Evolutionary conservation across 2,113 vertebrate species (phyloP), one percentile per base, ranked within the genome.

Genomic region (Sarotherodon lohbergeri): DNA sequence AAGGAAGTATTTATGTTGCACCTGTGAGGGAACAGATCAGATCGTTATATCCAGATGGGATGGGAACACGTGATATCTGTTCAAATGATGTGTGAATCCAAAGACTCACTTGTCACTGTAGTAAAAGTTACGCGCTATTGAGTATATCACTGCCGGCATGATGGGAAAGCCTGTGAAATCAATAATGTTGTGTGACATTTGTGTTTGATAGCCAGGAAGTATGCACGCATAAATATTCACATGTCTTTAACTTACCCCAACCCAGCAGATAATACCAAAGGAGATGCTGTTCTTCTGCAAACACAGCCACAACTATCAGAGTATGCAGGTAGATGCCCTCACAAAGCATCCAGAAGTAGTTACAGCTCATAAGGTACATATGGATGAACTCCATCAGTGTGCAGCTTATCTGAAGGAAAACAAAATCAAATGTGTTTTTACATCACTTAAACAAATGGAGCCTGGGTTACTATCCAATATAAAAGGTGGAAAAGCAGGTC

Each of bases 311-410:
- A 10, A 99, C 99, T 3, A 99, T 99, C 66, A 99, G 97, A 0
- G 99, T 99, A 84, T 99, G 99, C 76, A 99, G 96, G 91, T 99
- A 99, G 93, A 99, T 98, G 61, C 99, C 99, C 94, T 99, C 99
- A 46, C 99, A 99, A 5, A 99, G 96, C 98, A 99, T 99, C 99
- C 99, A 99, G 88, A 99, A 99, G 95, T 99, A 99, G 94, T 98
- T 99, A 84, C 98, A 99, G 86, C 98, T 97, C 94, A 98, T 94
- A 41, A 99, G 94, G 80, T 99, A 99, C 54, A 97, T 94, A 27
- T 99, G 98, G 86, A 99, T 94, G 83, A 99, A 98, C 82, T 97
- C 96, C 2, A 95, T 96, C 41, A 99, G 95, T 94, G 98, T 99
- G 91, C 98, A 99, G 84, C 97, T 98, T 6, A 95, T 89, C 99